Evolutionary conservation across 1,140 invertebrate genomes (phyloP), one percentile per base, ranked within the genome.

Genomic region (Andricus grossulariae): DNA sequence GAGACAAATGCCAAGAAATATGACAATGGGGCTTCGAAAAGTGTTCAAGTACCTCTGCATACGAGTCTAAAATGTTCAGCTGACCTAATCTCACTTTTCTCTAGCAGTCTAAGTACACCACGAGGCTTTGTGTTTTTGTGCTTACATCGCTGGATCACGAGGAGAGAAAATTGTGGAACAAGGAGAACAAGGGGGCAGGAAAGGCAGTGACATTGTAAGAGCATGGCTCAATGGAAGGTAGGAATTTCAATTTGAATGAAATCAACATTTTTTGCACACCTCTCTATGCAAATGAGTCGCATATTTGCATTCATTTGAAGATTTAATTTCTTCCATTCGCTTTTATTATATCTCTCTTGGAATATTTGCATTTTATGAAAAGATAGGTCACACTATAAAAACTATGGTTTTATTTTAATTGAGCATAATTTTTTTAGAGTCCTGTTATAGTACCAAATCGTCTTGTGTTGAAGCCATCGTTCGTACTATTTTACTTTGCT

Each of bases 41-140:
- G 13, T 45, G 32, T 66, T 66, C 25, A 39, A 66, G 60, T 39
- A 32, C 19, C 55, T 13, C 13, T 55, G 18, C 21, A 39, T 66
- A 39, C 13, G 25, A 66, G 60, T 66, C 25, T 66, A 16, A 66
- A 66, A 66, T 66, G 60, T 39, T 66, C 60, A 66, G 60, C 60
- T 66, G 60, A 66, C 60, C 60, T 66, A 66, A 66, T 66, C 60
- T 66, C 32, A 66, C 32, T 73, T 52, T 70, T 60, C 50, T 73
- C 49, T 18, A 79, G n/a, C 70, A 72, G 39, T 0, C 39, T 45
- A 45, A 45, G 39, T 45, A 45, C 39, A 45, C 60, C 55, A 74
- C 60, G 51, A 70, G 77, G 71, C 74, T 75, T 79, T 79, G 73
- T 79, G 50, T 75, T 55, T 3, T 75, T 79, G 73, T 79, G 74